Conservation (phyloP, 1,140 invertebrate species). For the Drosophila hydei region DNA sequence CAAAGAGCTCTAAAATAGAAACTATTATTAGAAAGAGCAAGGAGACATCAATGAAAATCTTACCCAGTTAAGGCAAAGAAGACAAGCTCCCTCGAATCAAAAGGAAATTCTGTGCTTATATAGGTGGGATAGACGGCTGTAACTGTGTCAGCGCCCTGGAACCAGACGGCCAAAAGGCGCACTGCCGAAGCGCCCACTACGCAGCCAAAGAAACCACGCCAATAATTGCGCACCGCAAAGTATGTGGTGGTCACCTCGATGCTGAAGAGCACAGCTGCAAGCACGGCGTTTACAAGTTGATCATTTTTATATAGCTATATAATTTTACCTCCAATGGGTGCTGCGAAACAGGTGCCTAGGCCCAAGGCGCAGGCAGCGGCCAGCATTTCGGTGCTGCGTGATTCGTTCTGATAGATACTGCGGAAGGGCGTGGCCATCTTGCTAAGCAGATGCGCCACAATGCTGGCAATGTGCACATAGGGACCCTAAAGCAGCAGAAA, state of each 20-base stretch:
- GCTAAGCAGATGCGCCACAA: conserved; percentile 95
- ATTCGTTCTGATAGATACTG: conserved; percentile 97
- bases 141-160: conserved; percentile 96
- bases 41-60: conserved; percentile 56
- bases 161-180: conserved; percentile 96
- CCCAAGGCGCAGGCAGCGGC: conserved; percentile 98
- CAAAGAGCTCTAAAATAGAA: conserved; percentile 85
- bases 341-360: conserved; percentile 97
- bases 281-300: not conserved
- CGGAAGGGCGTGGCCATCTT: conserved; percentile 97
- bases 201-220: conserved; percentile 99
- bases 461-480: conserved; percentile 98
- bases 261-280: conserved; percentile 96
- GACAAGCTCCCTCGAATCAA: conserved; percentile 98
- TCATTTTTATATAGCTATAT: not conserved
- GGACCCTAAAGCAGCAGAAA: conserved; percentile 87
- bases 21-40: conserved; percentile 71
- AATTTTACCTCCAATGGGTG: conserved; percentile 93
- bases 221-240: conserved; percentile 99
- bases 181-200: conserved; percentile 96
- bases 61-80: conserved; percentile 97
- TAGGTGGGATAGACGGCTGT: conserved; percentile 97
- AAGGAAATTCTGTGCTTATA: conserved; percentile 97
- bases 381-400: conserved; percentile 96
- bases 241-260: conserved; percentile 99